Evolutionary conservation across 2,888 invertebrate species (phyloP).

Genomic region (Drosophila multiciliata): DNA sequence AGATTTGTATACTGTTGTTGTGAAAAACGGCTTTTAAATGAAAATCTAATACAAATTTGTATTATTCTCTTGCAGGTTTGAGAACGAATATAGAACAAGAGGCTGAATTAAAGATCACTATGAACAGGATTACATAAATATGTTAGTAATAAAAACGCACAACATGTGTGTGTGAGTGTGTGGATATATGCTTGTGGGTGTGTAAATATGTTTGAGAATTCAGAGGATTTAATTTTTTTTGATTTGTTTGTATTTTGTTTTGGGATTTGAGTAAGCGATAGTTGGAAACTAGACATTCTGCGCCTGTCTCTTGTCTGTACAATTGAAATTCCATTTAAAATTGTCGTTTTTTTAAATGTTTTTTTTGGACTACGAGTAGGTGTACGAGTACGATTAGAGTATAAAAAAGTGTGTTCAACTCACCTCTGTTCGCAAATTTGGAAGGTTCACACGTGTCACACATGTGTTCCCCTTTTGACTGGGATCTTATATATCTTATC

Average conservation of each 20-base stretch:
- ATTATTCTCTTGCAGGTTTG: not conserved
- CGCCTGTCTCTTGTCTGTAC: slow-evolving; percentile 40
- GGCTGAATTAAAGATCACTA: not conserved
- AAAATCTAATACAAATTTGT: not conserved
- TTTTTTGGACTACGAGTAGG: slow-evolving; percentile 25
- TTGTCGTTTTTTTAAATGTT: not conserved
- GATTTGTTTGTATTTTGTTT: not conserved
- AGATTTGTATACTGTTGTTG: not conserved
- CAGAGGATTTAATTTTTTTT: slow-evolving; percentile 1
- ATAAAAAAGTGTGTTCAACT: slow-evolving; percentile 38
- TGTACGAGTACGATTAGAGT: slow-evolving; percentile 38
- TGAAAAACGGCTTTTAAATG: not conserved
- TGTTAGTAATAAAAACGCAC: slow-evolving; percentile 2
- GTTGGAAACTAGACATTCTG: slow-evolving; percentile 19
- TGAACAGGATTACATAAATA: not conserved
- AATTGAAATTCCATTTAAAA: slow-evolving; percentile 20
- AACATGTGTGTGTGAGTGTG: not conserved
- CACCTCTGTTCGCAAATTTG: slow-evolving; percentile 46
- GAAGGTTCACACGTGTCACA: slow-evolving; percentile 36
- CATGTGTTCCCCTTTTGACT: slow-evolving; percentile 44
- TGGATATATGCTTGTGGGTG: not conserved
- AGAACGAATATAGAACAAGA: not conserved
- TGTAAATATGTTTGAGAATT: slow-evolving; percentile 14
- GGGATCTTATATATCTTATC: slow-evolving; percentile 39
- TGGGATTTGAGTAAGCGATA: slow-evolving; percentile 27